A percentile compares a stretch with the other conserved stretches of the same genome.
Evolutionary conservation across 30 jellyfish, hydroid and myxozoan species (phyloP).

Genomic region (Aurelia coerulea): DNA sequence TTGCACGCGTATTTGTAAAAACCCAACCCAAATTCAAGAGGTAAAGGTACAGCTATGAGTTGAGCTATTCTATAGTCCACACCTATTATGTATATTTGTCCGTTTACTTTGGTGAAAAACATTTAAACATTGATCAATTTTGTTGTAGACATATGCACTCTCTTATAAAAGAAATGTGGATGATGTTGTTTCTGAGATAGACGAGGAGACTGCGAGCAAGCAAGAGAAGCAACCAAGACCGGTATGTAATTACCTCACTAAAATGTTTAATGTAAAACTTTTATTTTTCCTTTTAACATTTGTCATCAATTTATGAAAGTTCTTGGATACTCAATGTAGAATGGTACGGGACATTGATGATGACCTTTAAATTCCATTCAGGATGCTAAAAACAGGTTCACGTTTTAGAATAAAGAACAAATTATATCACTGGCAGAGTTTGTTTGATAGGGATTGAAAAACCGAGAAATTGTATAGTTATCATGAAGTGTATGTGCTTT

Average conservation of each 20-base stretch:
- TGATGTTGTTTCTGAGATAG: slow-evolving; percentile 25
- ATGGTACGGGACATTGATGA: slow-evolving; percentile 33
- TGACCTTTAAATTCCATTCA: slow-evolving; percentile 7
- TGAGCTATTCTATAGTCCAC: no score
- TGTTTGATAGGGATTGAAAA: slow-evolving; percentile 1
- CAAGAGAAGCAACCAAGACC: slow-evolving; percentile 57
- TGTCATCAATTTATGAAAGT: neutral
- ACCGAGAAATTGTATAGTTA: neutral
- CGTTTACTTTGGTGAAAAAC: neutral
- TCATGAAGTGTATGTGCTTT: no score
- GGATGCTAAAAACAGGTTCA: slow-evolving; percentile 8
- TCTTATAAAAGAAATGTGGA: slow-evolving; percentile 47
- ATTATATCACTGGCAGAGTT: neutral
- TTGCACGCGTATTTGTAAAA: slow-evolving; percentile 3
- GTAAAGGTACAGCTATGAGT: neutral
- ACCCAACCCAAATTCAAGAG: neutral
- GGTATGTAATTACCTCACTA: slow-evolving; percentile 43
- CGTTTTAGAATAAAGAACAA: slow-evolving; percentile 14
- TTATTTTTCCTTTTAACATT: neutral
- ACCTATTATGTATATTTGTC: no score
- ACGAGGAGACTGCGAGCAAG: slow-evolving; percentile 24
- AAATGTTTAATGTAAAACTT: slow-evolving; percentile 19
- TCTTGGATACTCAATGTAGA: slow-evolving; percentile 16
- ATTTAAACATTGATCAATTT: neutral
- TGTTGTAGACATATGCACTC: slow-evolving; percentile 22